Evolutionary conservation across 2,888 invertebrate species (phyloP), one percentile per base, ranked within the genome.

Genomic region (Ditylenchus weischeri): DNA sequence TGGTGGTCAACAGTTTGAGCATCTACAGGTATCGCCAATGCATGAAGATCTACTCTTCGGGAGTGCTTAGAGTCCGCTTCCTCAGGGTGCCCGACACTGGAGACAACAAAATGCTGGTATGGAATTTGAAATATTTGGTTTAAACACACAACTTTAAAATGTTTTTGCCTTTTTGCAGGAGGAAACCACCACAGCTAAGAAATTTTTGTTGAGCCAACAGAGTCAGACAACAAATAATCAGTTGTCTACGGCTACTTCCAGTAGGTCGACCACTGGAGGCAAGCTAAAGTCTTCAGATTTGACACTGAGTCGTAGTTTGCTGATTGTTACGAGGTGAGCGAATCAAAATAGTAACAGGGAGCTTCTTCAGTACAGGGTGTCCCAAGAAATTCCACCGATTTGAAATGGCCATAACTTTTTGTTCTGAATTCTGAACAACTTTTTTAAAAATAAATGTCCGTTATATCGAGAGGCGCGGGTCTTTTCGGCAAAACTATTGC

Each of bases 21-120:
- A 81, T 76, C 51, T 77, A 74, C 62, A 73, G 81, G 19, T 80
- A 80, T 68, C 75, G 78, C 0, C 79, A 82, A 72, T 81, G 81
- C 71, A 81, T 82, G 81, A 78, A 78, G 64, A 74, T 81, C 69
- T 82, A 81, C 69, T 75, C 80, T 8, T 76, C 78, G 11, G 81
- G 81, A 10, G 74, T 81, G 49, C 72, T 82, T 7, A 67, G 79
- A 18, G 81, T 81, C n/a, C 75, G 80, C 18, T 80, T 80, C 63
- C 65, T 78, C 11, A 49, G 74, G 38, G 66, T 68, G n/a, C 72
- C 68, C 29, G 74, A 73, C 15, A 36, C 65, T 15, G 68, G 66
- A 18, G 69, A 66, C 15, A 38, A 57, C 50, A 65, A 70, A 48
- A 60, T 62, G 13, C 58, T 64, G 19, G 65, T 65, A 5, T 57